Evolutionary conservation across 2,797 vertebrate species (phyloP).

Genomic region (Cyprinodon diabolis): DNA sequence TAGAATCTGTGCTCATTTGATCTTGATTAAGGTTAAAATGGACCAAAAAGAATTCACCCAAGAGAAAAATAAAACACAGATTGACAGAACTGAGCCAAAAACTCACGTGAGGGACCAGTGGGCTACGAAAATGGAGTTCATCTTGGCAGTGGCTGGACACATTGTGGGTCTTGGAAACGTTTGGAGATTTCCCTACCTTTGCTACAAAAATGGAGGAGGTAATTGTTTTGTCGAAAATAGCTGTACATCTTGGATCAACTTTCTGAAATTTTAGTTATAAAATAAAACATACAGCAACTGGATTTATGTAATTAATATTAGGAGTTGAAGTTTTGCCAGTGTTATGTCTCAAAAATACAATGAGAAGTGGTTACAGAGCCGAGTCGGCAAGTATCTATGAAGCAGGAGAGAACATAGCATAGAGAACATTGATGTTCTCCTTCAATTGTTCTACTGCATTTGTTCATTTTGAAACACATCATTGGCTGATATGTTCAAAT

Average conservation of each 20-base stretch:
- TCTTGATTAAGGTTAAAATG: slow-evolving; percentile 46
- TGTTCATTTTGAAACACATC: too few relatives aligned
- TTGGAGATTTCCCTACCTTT: slow-evolving; percentile 85
- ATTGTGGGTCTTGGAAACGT: slow-evolving; percentile 82
- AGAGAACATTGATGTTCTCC: too few relatives aligned
- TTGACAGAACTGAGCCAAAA: slow-evolving; percentile 39
- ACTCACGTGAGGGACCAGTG: slow-evolving; percentile 72
- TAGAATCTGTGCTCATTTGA: not conserved
- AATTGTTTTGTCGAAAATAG: slow-evolving; percentile 15
- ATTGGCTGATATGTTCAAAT: too few relatives aligned
- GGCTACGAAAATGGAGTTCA: slow-evolving; percentile 77
- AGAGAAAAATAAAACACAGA: slow-evolving; percentile 42
- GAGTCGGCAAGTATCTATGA: not conserved
- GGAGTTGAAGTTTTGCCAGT: not conserved
- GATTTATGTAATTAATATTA: not conserved
- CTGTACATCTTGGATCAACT: not conserved
- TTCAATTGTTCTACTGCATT: too few relatives aligned
- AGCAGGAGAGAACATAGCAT: too few relatives aligned
- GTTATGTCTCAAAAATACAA: not conserved
- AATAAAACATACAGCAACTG: not conserved
- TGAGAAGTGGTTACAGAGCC: not conserved
- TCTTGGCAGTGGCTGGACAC: slow-evolving; percentile 79
- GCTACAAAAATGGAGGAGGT: slow-evolving; percentile 86
- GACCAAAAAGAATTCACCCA: slow-evolving; percentile 39
- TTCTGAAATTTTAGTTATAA: not conserved